Base-by-base conservation (phyloP, 2,797 vertebrate genomes). In the Pangasius krempfi region DNA sequence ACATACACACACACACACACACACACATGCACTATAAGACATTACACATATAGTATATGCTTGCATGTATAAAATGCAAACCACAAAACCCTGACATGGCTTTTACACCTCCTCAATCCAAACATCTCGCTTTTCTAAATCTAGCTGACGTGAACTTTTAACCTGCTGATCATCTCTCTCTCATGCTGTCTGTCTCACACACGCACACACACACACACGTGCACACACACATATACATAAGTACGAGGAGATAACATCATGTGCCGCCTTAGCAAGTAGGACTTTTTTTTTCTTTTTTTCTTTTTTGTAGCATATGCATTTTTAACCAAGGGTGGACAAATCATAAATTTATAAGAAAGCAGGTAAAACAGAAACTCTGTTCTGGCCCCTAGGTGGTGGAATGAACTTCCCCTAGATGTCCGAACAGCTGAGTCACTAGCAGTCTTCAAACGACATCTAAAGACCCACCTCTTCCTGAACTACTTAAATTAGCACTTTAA, bases 141-240 rank as follows among this genome's bases (percentile, higher is more conserved):
- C 73, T 78, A 37, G 44, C 16, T 52, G 37, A 66, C 16, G n/a
- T 52, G 72, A 82, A 84, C 90, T 89, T 84, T 86, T 86, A 88
- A 87, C 90, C 90, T 73, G 44, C 37, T 20, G 20, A 72, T 50
- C 78, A 40, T 86, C 84, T 40, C 47, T 72, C 73, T 72, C 37
- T 85, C 68, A 58, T 40, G 25, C 16, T 33, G 2, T 89, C 81
- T 86, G 30, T 85, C 72, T 78, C 37, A 82, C 54, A 33, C 84
- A 20, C 62, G 14, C 47, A 37, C 22, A 27, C 56, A 79, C 64
- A 33, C 70, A 20, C 56, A 47, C 70, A 14, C 56, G 72, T 8
- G 47, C 54, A 30, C 50, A 33, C 79, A 52, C 62, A 25, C 47
- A 64, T 20, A 47, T 47, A 80, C 56, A 33, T 7, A 33, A 40